Base-by-base conservation (phyloP, 1,140 invertebrate species). In the Leptinotarsa lineolata region DNA sequence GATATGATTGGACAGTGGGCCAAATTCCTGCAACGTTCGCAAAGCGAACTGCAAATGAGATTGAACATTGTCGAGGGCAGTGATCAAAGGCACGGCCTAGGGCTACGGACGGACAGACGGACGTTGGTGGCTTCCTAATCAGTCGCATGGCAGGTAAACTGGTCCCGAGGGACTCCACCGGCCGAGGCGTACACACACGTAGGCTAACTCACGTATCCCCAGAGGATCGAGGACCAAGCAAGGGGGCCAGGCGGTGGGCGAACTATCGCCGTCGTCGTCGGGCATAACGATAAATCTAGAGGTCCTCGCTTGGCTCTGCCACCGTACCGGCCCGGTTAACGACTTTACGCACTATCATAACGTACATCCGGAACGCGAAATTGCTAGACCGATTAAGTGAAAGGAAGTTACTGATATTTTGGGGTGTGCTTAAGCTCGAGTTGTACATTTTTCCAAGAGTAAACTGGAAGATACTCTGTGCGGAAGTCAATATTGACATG, bases 111-210 rank as follows among this genome's bases (percentile, higher is more conserved):
- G 16, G 48, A 54, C 48, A 70, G 39, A 48, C 54, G 67, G 70
- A 72, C 39, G 48, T 59, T 63, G 69, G 76, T 71, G 58, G 74
- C 76, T 81, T 83, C 82, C 81, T 54, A 82, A 83, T 83, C 82
- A 83, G 82, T 81, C 80, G 76, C 76, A 71, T 80, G 80, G 78
- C 82, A 83, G 81, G 81, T 83, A 82, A 83, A 83, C 78, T 79
- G 80, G 76, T 79, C 81, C 79, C 72, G 45, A 67, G 81, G 77
- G 80, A 79, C 61, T 24, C 24, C 46, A 13, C 22, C 22, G 58
- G 74, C 30, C 48, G 48, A 54, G n/a, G 48, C 48, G n/a, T 54
- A 54, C 48, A 54, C 64, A 79, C 81, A 83, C 82, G 82, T 83
- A 83, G 48, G 77, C 82, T 78, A 83, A 83, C 81, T 81, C 81